Evolutionary conservation across 2,113 vertebrate species (phyloP).

Genomic region (Plotosus lineatus): DNA sequence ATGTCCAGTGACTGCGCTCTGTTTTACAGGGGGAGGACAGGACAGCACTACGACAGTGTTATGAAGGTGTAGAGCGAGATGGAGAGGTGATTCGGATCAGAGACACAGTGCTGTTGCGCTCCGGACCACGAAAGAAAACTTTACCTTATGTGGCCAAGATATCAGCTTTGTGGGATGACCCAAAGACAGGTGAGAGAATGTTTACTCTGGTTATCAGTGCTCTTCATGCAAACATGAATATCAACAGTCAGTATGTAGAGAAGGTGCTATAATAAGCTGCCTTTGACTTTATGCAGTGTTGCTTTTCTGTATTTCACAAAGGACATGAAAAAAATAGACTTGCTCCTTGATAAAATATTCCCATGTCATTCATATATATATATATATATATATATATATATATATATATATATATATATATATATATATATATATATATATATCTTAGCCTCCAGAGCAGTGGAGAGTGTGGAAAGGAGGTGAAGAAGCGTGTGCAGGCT

Average conservation of each 20-base stretch:
- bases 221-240: neutral
- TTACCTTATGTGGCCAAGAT: constrained; percentile 98
- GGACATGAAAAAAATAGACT: neutral
- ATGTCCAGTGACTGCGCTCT: neutral
- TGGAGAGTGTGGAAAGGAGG: too few species aligned
- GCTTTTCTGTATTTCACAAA: neutral
- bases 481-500: too few species aligned
- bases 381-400: too few species aligned
- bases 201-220: neutral
- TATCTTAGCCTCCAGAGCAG: too few species aligned
- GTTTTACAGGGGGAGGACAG: constrained; percentile 86
- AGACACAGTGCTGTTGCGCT: constrained; percentile 93
- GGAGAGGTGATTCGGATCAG: constrained; percentile 93
- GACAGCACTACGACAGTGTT: constrained; percentile 89
- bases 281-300: neutral
- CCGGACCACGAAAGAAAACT: constrained; percentile 93
- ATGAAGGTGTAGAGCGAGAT: constrained; percentile 90
- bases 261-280: neutral
- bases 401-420: too few species aligned
- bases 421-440: too few species aligned
- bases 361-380: too few species aligned
- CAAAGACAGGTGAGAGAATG: constrained; percentile 84
- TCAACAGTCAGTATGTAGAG: neutral
- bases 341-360: neutral
- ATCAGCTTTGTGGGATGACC: constrained; percentile 96